Evolutionary conservation across 1,140 invertebrate species (phyloP), one percentile per base, ranked within the genome.

Genomic region (Apis dorsata): DNA sequence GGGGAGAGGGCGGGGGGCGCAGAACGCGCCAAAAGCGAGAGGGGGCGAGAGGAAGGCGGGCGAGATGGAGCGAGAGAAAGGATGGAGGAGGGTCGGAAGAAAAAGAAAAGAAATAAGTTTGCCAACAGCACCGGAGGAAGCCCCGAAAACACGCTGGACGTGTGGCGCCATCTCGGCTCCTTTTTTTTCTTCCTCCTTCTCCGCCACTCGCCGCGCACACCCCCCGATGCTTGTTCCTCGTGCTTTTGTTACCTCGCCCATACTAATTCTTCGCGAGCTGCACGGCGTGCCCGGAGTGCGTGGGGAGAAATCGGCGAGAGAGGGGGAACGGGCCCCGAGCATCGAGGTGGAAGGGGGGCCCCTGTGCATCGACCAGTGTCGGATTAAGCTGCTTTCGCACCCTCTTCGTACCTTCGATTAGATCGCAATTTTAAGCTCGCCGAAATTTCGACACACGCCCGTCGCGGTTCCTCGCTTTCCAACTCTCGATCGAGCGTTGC

Each of bases 211-310:
- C 79, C 83, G 82, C 80, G 65, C 86, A 83, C 87, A 83, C 85
- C 84, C 81, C 82, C 75, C 78, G 34, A 76, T 72, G 60, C 69
- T 34, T 76, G 68, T 81, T 88, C 68, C 76, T 88, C 57, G 74
- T 90, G 91, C 91, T 93, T 93, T 93, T 93, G 92, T 93, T 93
- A 91, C 90, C 91, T 91, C 90, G 91, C 90, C 91, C 88, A 93
- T 93, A 93, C 92, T 93, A 93, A 93, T 93, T 93, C 92, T 90
- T 90, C 89, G 90, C 88, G 86, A 88, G 90, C 88, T 90, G 86
- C 85, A 88, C 86, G 87, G 84, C 86, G 85, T 89, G 87, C 85
- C 86, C 90, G 59, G 79, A 79, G 79, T 85, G 89, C 69, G 89
- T 83, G 73, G 84, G 79, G 89, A 84, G 83, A 76, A 81, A 86